Conservation (phyloP, 2,797 vertebrate species). For the Propithecus perrieri region DNA sequence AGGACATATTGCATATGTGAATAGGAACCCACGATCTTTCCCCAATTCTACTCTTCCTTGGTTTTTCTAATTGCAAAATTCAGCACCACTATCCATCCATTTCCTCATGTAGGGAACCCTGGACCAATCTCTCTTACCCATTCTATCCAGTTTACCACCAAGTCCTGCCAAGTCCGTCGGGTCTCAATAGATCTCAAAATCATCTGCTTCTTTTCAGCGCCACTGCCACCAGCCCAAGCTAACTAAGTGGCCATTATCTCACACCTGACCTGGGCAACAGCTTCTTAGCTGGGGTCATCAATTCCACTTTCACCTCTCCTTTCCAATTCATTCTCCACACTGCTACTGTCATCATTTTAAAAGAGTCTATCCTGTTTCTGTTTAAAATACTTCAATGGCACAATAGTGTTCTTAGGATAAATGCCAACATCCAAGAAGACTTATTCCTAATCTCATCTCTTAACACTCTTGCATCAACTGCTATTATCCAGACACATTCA, state of each 20-base stretch:
- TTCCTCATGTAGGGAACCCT: not conserved
- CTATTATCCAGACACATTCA: not conserved
- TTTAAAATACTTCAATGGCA: not conserved
- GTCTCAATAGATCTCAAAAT: not conserved
- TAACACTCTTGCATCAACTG: not conserved
- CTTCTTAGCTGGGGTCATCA: not conserved
- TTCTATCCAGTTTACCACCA: not conserved
- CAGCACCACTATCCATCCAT: not conserved
- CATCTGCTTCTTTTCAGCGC: not conserved
- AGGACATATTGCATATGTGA: not conserved
- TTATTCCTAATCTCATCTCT: not conserved
- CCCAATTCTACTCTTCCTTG: not conserved
- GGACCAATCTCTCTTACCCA: not conserved
- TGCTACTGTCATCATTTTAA: not conserved
- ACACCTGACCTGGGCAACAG: not conserved
- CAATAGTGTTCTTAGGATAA: not conserved
- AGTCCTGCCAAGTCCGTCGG: not conserved
- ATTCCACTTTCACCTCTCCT: not conserved
- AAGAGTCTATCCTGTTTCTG: not conserved
- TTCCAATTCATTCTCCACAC: not conserved
- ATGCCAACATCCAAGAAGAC: not conserved
- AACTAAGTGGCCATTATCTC: not conserved
- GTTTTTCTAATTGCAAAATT: constrained; percentile 7
- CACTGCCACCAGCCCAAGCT: not conserved
- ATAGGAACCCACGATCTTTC: not conserved